phyloP scores from a whole-genome alignment of 2,797 vertebrate genomes.

The Selene dorsalis region DNA sequence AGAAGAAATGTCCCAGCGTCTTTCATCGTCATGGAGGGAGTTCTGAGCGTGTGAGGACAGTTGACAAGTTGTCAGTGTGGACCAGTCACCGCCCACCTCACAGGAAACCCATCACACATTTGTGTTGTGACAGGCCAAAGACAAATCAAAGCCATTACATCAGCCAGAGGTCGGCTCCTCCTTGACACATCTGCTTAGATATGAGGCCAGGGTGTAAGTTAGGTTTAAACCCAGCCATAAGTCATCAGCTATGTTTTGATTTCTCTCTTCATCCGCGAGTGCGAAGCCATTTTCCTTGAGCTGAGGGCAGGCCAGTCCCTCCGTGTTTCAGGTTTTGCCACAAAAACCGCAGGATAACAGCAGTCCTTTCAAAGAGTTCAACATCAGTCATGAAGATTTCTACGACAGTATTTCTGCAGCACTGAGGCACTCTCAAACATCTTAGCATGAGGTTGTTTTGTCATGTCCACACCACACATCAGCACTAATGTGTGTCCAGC shows the following conservation, averaged over 20 bases:
- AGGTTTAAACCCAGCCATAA: slow-evolving; percentile 36
- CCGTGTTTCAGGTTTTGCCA: neutral
- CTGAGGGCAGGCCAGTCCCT: neutral
- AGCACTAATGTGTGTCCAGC: slow-evolving; percentile 50
- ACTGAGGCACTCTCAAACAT: slow-evolving; percentile 38
- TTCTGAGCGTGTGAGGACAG: slow-evolving; percentile 16
- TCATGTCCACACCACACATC: slow-evolving; percentile 58
- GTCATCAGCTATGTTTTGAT: slow-evolving; percentile 46
- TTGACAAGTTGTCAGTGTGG: slow-evolving; percentile 1
- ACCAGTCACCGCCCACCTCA: slow-evolving; percentile 9
- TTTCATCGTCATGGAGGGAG: slow-evolving; percentile 25
- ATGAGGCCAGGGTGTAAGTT: slow-evolving; percentile 24
- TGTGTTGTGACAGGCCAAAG: slow-evolving; percentile 45
- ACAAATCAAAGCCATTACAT: slow-evolving; percentile 45
- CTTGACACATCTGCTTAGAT: slow-evolving; percentile 22
- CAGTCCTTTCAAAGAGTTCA: slow-evolving; percentile 22
- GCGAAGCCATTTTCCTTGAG: slow-evolving; percentile 12
- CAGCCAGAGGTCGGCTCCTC: slow-evolving; percentile 42
- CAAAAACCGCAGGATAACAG: neutral
- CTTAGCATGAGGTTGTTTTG: slow-evolving; percentile 44
- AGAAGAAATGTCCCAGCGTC: slow-evolving; percentile 14
- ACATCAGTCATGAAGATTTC: slow-evolving; percentile 17
- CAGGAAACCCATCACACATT: neutral
- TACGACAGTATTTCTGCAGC: slow-evolving; percentile 18
- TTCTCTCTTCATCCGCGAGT: slow-evolving; percentile 12